These are phyloP conservation scores for Colistium nudipinnis DNA, from an alignment of 2,113 vertebrate species.

Conservation along the genomic window DNA sequence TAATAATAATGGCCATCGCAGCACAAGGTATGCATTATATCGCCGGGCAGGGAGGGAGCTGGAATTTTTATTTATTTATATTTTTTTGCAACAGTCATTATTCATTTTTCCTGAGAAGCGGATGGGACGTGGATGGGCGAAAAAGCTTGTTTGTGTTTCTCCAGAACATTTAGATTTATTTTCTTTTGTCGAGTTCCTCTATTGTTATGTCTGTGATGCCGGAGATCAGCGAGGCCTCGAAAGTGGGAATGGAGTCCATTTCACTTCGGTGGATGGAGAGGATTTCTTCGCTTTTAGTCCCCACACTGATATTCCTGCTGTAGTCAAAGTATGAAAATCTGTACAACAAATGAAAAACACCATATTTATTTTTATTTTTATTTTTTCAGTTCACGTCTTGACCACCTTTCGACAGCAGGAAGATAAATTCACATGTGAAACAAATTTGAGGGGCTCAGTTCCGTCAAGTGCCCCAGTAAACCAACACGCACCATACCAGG, in stretches of 20 bases:
- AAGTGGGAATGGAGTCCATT: not conserved
- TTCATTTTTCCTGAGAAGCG: conserved; percentile 12
- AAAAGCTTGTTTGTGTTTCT: conserved; percentile 12
- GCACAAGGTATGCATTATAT: conserved; percentile 56
- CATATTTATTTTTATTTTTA: not conserved
- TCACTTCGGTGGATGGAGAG: not conserved
- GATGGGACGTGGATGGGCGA: conserved; percentile 7
- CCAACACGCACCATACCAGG: not conserved
- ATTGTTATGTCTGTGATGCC: not conserved
- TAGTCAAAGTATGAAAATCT: not conserved
- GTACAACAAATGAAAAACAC: not conserved
- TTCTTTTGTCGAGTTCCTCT: not conserved
- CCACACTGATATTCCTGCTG: not conserved
- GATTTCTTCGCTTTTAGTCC: not conserved
- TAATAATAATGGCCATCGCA: conserved; percentile 50
- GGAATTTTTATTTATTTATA: not conserved
- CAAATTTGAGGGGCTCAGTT: not conserved
- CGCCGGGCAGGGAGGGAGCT: conserved; percentile 12
- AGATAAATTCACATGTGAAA: not conserved
- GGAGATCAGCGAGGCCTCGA: not conserved
- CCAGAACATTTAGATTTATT: not conserved
- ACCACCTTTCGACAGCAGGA: too few species aligned
- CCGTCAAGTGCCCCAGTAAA: not conserved
- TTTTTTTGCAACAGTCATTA: not conserved
- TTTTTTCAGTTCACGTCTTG: not conserved